Evolutionary conservation across 2,797 vertebrate genomes (phyloP).

Genomic region (Pantherophis alleghaniensis): DNA sequence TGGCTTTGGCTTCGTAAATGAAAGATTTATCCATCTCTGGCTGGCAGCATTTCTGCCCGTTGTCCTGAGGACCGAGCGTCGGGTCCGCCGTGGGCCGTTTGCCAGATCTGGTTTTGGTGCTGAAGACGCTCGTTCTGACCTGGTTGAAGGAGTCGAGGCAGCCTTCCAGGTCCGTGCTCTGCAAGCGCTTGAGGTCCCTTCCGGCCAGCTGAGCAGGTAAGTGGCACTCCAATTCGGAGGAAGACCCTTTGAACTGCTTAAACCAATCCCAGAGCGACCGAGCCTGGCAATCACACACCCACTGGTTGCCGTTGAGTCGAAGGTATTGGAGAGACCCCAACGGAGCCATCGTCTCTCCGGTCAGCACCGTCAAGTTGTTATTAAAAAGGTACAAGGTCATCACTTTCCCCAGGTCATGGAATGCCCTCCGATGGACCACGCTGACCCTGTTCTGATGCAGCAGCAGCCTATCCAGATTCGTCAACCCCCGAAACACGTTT

Average conservation of each 20-base stretch:
- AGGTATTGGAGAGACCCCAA: constrained; percentile 91
- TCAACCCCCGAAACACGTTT: constrained; percentile 89
- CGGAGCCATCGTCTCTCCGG: constrained; percentile 86
- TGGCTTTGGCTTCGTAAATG: constrained; percentile 86
- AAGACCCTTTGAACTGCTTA: constrained; percentile 93
- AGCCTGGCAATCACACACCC: constrained; percentile 96
- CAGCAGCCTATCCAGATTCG: constrained; percentile 90
- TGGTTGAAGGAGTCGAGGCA: constrained; percentile 82
- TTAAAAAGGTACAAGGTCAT: constrained; percentile 94
- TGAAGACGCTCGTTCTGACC: constrained; percentile 81
- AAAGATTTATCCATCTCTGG: constrained; percentile 89
- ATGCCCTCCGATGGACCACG: constrained; percentile 84
- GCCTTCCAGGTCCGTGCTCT: constrained; percentile 83
- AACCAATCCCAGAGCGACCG: constrained; percentile 97
- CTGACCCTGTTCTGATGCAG: constrained; percentile 92
- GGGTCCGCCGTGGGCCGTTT: constrained; percentile 79
- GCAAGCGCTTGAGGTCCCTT: constrained; percentile 88
- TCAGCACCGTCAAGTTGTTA: constrained; percentile 91
- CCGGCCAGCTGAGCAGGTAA: constrained; percentile 81
- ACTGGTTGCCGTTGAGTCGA: constrained; percentile 94
- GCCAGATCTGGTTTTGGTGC: constrained; percentile 77
- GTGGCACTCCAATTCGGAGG: constrained; percentile 90
- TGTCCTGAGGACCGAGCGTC: constrained; percentile 70
- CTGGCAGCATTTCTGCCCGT: constrained; percentile 86
- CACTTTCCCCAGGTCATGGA: constrained; percentile 89